Conservation (phyloP, 2,888 invertebrate species). For the Oxycera nigricornis region DNA sequence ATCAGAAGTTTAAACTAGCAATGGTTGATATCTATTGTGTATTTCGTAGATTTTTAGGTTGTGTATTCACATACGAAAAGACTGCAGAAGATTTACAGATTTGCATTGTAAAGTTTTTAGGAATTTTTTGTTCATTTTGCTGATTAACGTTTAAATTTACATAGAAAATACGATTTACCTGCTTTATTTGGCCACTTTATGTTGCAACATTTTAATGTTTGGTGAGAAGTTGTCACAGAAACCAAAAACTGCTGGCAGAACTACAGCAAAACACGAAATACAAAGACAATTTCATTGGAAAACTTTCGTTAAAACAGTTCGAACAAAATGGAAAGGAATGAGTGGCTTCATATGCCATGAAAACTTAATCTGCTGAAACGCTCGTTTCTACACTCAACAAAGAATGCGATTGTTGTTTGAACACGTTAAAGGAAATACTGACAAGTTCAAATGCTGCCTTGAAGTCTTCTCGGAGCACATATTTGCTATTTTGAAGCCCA, state of each 20-base stretch:
- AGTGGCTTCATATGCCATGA: too few relatives aligned
- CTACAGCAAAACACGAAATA: not conserved
- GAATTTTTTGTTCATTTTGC: not conserved
- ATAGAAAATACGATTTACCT: slow-evolving; percentile 48
- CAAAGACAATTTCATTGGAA: not conserved
- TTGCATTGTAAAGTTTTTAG: too few relatives aligned
- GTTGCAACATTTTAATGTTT: slow-evolving; percentile 40
- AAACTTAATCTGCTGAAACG: too few relatives aligned
- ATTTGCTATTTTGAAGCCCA: too few relatives aligned
- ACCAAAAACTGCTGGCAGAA: not conserved
- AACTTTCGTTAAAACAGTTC: too few relatives aligned
- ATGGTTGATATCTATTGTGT: not conserved
- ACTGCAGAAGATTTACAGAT: not conserved
- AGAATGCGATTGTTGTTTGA: not conserved
- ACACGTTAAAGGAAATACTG: not conserved
- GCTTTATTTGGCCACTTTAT: slow-evolving; percentile 55
- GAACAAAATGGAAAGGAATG: too few relatives aligned
- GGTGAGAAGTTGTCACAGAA: not conserved
- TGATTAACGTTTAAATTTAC: too few relatives aligned
- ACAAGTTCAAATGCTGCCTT: too few relatives aligned
- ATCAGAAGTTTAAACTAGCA: not conserved
- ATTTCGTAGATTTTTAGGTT: not conserved
- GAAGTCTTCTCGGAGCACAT: too few relatives aligned
- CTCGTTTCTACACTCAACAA: too few relatives aligned
- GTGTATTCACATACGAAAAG: too few relatives aligned